These are phyloP conservation scores for Apis dorsata DNA, from an alignment of 1,140 invertebrate species.

Conservation along the genomic window DNA sequence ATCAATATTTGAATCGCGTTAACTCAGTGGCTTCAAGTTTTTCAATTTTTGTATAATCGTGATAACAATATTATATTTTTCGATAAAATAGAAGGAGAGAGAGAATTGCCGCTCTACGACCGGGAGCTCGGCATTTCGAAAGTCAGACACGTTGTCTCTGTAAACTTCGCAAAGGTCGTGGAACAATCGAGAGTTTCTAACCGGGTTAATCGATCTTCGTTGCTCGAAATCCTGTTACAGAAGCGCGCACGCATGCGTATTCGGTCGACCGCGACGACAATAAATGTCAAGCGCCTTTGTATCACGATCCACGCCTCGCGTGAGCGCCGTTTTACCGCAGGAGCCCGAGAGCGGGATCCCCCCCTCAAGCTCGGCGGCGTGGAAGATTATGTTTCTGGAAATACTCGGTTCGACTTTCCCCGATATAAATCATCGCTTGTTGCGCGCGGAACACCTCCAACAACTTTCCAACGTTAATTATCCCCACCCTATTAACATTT, in stretches of 20 bases:
- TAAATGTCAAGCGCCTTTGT: conserved; percentile 40
- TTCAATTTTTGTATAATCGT: no score
- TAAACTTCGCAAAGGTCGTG: no score
- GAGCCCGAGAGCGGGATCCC: conserved; percentile 11
- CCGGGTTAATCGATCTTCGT: conserved; percentile 57
- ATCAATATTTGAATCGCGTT: no score
- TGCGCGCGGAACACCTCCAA: not conserved
- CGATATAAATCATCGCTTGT: conserved; percentile 35
- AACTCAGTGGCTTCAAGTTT: no score
- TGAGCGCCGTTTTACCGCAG: conserved; percentile 5
- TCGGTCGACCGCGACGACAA: conserved; percentile 23
- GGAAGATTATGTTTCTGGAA: conserved; percentile 24
- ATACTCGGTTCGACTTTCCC: conserved; percentile 34
- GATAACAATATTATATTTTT: no score
- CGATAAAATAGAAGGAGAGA: no score
- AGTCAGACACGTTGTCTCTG: no score
- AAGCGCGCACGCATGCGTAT: not conserved
- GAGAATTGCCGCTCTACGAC: no score
- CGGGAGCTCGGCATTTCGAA: no score
- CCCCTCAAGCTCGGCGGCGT: not conserved
- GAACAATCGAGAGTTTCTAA: conserved; percentile 19
- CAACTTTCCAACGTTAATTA: conserved; percentile 49
- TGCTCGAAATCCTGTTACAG: conserved; percentile 35
- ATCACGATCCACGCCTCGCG: conserved; percentile 26
- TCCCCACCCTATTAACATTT: conserved; percentile 1